Conservation (phyloP, 2,797 vertebrate genomes). For the Craterocephalus amniculus region DNA sequence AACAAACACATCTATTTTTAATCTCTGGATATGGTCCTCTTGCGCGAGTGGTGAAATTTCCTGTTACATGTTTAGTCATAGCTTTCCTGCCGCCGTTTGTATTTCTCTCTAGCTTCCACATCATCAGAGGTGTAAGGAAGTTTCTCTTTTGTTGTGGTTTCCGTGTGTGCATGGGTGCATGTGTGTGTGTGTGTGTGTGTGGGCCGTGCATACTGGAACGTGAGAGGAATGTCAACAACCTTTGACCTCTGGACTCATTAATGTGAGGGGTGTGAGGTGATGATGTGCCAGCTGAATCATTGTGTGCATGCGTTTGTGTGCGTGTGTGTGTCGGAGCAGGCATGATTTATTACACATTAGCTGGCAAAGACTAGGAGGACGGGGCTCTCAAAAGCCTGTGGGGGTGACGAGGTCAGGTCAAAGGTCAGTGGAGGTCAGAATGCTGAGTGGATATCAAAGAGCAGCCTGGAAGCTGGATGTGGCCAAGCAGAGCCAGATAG, state of each 20-base stretch:
- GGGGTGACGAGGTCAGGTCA: constrained; percentile 74
- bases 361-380: constrained; percentile 52
- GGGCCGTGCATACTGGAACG: constrained; percentile 39
- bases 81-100: constrained; percentile 10
- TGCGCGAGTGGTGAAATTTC: constrained; percentile 22
- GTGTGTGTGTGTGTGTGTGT: constrained; percentile 35
- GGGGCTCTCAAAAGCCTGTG: constrained; percentile 62
- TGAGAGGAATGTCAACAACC: constrained; percentile 71
- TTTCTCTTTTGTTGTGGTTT: constrained; percentile 29
- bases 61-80: constrained; percentile 21
- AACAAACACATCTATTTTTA: background rate
- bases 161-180: background rate
- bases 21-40: constrained; percentile 5
- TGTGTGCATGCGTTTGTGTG: constrained; percentile 36
- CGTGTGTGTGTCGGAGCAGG: constrained; percentile 56
- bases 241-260: constrained; percentile 74
- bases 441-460: constrained; percentile 83
- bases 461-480: constrained; percentile 77
- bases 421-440: constrained; percentile 72
- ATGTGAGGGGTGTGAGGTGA: constrained; percentile 62
- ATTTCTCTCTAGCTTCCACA: constrained; percentile 15
- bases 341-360: constrained; percentile 88
- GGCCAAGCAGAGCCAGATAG: constrained; percentile 67
- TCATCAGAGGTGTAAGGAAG: constrained; percentile 18
- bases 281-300: constrained; percentile 62